Evolutionary conservation across 2,888 invertebrate genomes (phyloP).

Genomic region (Synergus laeviventris): DNA sequence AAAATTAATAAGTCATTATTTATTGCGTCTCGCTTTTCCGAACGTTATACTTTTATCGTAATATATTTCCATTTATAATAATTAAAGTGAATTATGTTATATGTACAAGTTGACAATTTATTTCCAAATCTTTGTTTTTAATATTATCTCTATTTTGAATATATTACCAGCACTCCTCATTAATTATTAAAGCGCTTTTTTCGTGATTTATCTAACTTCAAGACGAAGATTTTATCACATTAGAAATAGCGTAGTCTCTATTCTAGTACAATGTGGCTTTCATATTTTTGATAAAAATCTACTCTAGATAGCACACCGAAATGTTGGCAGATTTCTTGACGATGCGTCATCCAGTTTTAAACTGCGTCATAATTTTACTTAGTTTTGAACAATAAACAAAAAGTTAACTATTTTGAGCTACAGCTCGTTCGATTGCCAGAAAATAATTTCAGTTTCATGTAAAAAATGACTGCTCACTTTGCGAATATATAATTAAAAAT

Average conservation of each 20-base stretch:
- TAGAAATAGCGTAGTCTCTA: too few relatives aligned
- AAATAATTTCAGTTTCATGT: background rate
- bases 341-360: background rate
- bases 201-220: too few relatives aligned
- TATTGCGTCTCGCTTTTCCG: background rate
- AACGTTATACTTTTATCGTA: background rate
- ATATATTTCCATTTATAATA: background rate
- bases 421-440: background rate
- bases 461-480: too few relatives aligned
- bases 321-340: background rate
- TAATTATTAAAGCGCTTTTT: background rate
- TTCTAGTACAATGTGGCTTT: background rate
- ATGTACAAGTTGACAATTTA: too few relatives aligned
- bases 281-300: background rate
- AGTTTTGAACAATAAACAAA: background rate
- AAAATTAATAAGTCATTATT: conserved; percentile 1
- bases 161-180: background rate
- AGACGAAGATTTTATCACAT: too few relatives aligned
- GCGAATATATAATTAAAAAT: too few relatives aligned
- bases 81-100: background rate
- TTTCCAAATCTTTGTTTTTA: too few relatives aligned
- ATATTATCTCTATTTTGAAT: background rate
- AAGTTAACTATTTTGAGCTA: background rate
- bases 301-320: background rate
- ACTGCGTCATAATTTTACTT: background rate